Evolutionary conservation across 2,888 invertebrate genomes (phyloP).

Genomic region (Drosophila dives): DNA sequence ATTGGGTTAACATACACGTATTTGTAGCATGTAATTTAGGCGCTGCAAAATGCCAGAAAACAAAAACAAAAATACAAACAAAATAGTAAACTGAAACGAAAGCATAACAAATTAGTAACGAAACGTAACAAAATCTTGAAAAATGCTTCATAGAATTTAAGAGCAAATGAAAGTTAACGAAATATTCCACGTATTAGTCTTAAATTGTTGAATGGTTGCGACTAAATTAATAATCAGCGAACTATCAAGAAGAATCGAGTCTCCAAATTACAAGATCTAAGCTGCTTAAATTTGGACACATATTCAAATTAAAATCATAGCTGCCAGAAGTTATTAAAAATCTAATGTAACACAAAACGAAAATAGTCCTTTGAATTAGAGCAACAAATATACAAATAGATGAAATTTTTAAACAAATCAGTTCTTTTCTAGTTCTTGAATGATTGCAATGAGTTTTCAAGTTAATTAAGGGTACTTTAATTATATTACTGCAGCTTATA

Average conservation of each 20-base stretch:
- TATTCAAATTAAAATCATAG: background rate
- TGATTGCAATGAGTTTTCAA: background rate
- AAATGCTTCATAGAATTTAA: constrained; percentile 72
- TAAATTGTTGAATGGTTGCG: constrained; percentile 30
- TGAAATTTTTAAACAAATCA: background rate
- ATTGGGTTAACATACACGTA: constrained; percentile 77
- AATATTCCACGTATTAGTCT: constrained; percentile 71
- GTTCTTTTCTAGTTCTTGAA: background rate
- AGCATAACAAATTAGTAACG: constrained; percentile 7
- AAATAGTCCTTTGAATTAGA: background rate
- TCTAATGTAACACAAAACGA: background rate
- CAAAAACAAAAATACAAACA: constrained; percentile 30
- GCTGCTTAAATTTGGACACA: background rate
- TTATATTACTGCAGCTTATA: background rate
- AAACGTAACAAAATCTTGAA: constrained; percentile 38
- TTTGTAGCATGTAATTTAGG: constrained; percentile 67
- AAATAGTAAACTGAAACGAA: constrained; percentile 28
- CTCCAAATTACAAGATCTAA: background rate
- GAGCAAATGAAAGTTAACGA: constrained; percentile 78
- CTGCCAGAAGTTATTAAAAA: background rate
- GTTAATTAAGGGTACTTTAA: background rate
- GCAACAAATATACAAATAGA: background rate
- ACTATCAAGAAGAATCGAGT: constrained; percentile 3
- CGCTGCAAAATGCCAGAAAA: constrained; percentile 23
- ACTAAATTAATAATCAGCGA: constrained; percentile 8